Conservation (phyloP, 35 echinoderm and acorn worm species). For the Lytechinus pictus region DNA sequence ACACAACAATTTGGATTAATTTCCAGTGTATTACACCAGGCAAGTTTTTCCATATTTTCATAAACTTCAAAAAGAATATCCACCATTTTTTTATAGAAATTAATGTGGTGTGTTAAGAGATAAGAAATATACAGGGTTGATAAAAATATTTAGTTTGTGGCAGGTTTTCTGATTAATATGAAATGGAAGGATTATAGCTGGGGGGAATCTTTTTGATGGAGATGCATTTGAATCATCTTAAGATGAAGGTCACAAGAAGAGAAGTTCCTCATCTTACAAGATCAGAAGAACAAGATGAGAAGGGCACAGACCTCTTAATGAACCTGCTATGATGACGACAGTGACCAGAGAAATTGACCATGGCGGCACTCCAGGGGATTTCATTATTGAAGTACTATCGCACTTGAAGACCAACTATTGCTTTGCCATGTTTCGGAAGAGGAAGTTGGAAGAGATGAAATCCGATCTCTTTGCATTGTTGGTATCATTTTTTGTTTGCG, state of each 20-base stretch:
- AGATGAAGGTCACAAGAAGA: neutral
- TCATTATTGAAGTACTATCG: neutral
- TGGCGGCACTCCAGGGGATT: neutral
- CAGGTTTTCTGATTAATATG: no score
- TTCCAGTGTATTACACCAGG: no score
- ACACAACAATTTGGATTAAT: no score
- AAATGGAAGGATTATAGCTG: no score
- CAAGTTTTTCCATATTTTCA: no score
- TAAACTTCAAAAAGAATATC: no score
- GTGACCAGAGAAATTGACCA: constrained; percentile 10
- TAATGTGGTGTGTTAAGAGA: no score
- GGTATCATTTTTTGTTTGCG: neutral
- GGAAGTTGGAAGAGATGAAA: constrained; percentile 1
- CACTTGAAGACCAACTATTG: neutral
- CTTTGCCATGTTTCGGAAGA: neutral
- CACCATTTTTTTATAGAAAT: no score
- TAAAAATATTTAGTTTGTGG: no score
- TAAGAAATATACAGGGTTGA: no score
- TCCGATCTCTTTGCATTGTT: neutral
- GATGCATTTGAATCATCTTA: neutral
- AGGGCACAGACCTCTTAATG: neutral
- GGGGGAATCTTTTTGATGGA: no score
- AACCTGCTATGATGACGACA: neutral
- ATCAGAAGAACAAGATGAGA: neutral
- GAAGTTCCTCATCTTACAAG: neutral